Conservation (phyloP, 2,888 invertebrate species). For the Bombylius discolor region DNA sequence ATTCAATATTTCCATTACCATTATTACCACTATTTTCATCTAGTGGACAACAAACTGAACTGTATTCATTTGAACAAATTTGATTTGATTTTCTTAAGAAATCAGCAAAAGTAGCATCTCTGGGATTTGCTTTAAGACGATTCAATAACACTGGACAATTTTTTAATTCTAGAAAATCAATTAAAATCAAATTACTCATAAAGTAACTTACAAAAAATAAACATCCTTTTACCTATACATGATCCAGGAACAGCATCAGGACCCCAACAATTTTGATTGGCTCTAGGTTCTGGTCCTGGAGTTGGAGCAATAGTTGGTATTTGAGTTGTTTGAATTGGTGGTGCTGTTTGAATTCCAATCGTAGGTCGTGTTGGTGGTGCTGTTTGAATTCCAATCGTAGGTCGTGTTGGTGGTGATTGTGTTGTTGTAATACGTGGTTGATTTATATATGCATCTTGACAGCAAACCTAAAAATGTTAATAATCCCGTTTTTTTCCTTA, state of each 20-base stretch:
- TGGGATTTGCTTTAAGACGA: constrained; percentile 19
- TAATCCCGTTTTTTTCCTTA: too few species aligned
- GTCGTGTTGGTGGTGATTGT: not conserved
- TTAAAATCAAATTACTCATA: not conserved
- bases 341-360: not conserved
- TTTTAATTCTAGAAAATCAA: constrained; percentile 18
- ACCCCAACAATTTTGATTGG: constrained; percentile 23
- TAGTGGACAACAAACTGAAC: constrained; percentile 28
- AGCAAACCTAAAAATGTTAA: constrained; percentile 11
- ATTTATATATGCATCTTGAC: constrained; percentile 5
- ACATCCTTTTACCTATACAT: constrained; percentile 1
- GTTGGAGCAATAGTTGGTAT: constrained; percentile 17
- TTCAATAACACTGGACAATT: constrained; percentile 20
- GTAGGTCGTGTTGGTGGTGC: constrained; percentile 2
- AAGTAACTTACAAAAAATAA: not conserved
- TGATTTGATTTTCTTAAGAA: constrained; percentile 25
- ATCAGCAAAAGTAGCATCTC: constrained; percentile 20
- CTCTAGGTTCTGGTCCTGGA: constrained; percentile 17
- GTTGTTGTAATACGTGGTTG: not conserved
- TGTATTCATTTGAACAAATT: constrained; percentile 20
- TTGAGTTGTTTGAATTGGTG: constrained; percentile 11
- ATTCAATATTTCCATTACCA: not conserved
- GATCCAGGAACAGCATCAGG: constrained; percentile 11
- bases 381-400: not conserved
- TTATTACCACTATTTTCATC: not conserved